Conservation (phyloP, 2,888 invertebrate genomes). For the Automeris io region DNA sequence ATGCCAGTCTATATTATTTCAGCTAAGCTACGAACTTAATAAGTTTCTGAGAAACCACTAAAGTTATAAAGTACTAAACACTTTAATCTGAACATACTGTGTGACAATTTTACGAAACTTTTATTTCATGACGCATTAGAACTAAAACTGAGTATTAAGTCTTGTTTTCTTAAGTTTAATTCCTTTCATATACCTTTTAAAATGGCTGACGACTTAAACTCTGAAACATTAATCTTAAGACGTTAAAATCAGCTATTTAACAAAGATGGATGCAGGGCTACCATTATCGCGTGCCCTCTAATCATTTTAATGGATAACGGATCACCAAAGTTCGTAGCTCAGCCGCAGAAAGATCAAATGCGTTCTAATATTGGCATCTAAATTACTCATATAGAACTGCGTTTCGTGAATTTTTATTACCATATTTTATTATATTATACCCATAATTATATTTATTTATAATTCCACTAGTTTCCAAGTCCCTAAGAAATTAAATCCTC, state of each 20-base stretch:
- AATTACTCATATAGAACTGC: constrained; percentile 4
- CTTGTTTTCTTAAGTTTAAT: constrained; percentile 1
- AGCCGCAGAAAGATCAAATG: constrained; percentile 22
- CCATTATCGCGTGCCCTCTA: constrained; percentile 27
- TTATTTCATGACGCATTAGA: not conserved
- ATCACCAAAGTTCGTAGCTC: constrained; percentile 21
- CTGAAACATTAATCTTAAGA: constrained; percentile 2
- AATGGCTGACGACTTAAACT: not conserved
- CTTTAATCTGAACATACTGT: too few species aligned
- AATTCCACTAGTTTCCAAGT: too few species aligned
- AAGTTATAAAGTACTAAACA: too few species aligned
- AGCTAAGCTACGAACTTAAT: not conserved
- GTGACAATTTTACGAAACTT: not conserved
- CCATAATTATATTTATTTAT: too few species aligned
- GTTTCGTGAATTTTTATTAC: too few species aligned
- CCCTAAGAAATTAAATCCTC: too few species aligned
- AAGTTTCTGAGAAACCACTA: too few species aligned
- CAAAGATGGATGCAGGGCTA: constrained; percentile 22
- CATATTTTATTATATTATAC: too few species aligned
- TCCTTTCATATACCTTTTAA: constrained; percentile 1
- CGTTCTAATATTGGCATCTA: constrained; percentile 5
- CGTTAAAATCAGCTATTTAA: constrained; percentile 25
- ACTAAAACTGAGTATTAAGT: not conserved
- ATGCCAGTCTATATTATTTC: not conserved
- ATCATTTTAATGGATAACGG: constrained; percentile 33